Percentiles rank a stretch among this genome's conserved stretches.
phyloP scores from a whole-genome alignment of 1,140 invertebrate species.

The Heterodera carotae region DNA sequence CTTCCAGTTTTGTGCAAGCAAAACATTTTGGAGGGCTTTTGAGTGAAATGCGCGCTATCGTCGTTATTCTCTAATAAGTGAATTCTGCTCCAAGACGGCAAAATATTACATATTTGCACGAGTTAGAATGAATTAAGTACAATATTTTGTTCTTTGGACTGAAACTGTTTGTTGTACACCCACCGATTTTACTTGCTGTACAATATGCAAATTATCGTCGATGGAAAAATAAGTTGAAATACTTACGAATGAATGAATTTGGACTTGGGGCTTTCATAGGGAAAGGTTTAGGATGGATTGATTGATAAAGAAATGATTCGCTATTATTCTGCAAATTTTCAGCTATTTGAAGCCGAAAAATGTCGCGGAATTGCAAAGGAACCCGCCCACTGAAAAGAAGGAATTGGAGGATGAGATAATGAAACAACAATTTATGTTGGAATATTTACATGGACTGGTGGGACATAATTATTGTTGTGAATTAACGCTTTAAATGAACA shows the following conservation, averaged over 20 bases:
- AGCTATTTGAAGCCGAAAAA: slow-evolving; percentile 39
- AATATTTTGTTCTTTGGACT: too few species aligned
- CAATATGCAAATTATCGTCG: background rate
- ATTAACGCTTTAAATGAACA: slow-evolving; percentile 7
- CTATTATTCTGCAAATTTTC: slow-evolving; percentile 15
- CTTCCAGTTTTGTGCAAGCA: background rate
- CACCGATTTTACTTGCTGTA: too few species aligned
- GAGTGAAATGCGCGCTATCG: too few species aligned
- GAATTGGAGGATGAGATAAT: slow-evolving; percentile 42
- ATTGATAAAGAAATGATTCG: background rate
- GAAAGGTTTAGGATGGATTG: too few species aligned
- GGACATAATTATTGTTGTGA: background rate
- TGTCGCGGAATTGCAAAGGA: slow-evolving; percentile 38
- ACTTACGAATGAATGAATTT: too few species aligned
- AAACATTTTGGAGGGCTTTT: too few species aligned
- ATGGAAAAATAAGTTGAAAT: too few species aligned
- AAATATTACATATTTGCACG: too few species aligned
- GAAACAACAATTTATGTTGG: slow-evolving; percentile 50
- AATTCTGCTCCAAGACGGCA: too few species aligned
- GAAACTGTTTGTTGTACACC: too few species aligned
- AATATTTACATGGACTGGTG: slow-evolving; percentile 48
- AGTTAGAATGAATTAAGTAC: too few species aligned
- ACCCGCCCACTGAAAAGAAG: slow-evolving; percentile 29
- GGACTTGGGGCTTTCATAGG: background rate
- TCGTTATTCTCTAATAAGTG: too few species aligned